Evolutionary conservation across 2,888 invertebrate species (phyloP).

Genomic region (Drosophila acutilabella): DNA sequence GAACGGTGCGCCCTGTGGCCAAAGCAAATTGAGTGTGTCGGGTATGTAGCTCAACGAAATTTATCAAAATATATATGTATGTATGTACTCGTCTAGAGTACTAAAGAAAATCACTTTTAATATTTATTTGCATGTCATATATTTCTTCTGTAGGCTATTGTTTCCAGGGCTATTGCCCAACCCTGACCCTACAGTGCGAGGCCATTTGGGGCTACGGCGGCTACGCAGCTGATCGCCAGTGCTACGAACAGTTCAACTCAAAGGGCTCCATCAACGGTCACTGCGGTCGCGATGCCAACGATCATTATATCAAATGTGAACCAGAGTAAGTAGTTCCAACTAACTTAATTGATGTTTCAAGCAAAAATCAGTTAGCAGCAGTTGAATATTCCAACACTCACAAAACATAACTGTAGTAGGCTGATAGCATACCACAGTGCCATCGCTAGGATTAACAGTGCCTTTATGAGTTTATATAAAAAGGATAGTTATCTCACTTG

Average conservation of each 20-base stretch:
- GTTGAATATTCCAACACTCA: too few relatives aligned
- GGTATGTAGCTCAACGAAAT: constrained; percentile 66
- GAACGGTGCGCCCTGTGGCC: constrained; percentile 95
- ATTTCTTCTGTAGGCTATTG: constrained; percentile 89
- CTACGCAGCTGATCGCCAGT: constrained; percentile 92
- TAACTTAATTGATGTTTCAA: too few relatives aligned
- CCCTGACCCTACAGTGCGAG: constrained; percentile 94
- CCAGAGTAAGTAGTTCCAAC: constrained; percentile 88
- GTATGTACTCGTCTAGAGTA: too few relatives aligned
- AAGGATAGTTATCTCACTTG: too few relatives aligned
- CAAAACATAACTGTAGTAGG: too few relatives aligned
- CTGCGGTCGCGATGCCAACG: constrained; percentile 93
- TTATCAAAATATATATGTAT: not conserved
- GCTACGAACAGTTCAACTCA: constrained; percentile 97
- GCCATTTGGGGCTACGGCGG: constrained; percentile 97
- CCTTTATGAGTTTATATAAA: too few relatives aligned
- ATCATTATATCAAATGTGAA: constrained; percentile 94
- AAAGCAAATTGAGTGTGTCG: constrained; percentile 83
- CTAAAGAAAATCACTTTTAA: too few relatives aligned
- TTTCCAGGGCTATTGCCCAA: constrained; percentile 96
- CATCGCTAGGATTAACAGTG: too few relatives aligned
- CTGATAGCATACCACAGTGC: too few relatives aligned
- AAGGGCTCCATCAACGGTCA: constrained; percentile 98
- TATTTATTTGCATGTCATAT: too few relatives aligned
- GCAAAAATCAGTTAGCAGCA: too few relatives aligned